phyloP scores from a whole-genome alignment of 2,888 invertebrate genomes.

The Chaetogeoica ovagalla region DNA sequence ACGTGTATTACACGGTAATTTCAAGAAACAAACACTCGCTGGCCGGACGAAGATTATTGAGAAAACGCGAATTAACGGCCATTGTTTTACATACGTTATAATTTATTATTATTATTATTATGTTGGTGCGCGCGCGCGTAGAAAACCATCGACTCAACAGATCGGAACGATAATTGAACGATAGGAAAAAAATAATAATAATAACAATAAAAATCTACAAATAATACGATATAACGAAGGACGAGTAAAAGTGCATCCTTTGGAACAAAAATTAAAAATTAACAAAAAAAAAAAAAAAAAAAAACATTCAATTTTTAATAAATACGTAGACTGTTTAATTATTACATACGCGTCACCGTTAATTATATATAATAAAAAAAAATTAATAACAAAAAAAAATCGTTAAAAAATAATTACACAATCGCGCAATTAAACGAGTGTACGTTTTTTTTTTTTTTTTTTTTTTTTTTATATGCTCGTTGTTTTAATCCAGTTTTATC shows the following conservation, averaged over 20 bases:
- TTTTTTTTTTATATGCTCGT: too few species aligned
- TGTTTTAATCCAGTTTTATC: background rate
- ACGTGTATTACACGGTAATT: too few species aligned
- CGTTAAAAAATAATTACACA: slow-evolving; percentile 10
- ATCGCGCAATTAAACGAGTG: slow-evolving; percentile 16
- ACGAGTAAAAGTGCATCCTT: slow-evolving; percentile 48
- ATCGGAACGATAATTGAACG: slow-evolving; percentile 43
- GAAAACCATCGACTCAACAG: slow-evolving; percentile 16
- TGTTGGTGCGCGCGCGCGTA: background rate
- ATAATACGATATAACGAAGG: slow-evolving; percentile 12
- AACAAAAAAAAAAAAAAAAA: too few species aligned
- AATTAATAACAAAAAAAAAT: slow-evolving; percentile 13
- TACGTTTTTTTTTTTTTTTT: too few species aligned
- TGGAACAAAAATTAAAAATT: slow-evolving; percentile 26
- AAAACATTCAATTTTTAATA: slow-evolving; percentile 12
- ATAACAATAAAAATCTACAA: slow-evolving; percentile 38
- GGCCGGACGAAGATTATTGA: slow-evolving; percentile 10
- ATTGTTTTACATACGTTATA: background rate
- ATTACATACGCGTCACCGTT: slow-evolving; percentile 12
- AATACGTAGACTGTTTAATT: slow-evolving; percentile 24
- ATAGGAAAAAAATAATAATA: too few species aligned
- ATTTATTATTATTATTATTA: too few species aligned
- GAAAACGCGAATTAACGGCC: slow-evolving; percentile 4
- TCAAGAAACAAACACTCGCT: too few species aligned
- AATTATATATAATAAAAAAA: background rate